Percentiles rank a stretch among this genome's conserved stretches.
These are phyloP conservation scores for Allacma fusca DNA, from an alignment of 2,888 invertebrate genomes.

Conservation along the genomic window DNA sequence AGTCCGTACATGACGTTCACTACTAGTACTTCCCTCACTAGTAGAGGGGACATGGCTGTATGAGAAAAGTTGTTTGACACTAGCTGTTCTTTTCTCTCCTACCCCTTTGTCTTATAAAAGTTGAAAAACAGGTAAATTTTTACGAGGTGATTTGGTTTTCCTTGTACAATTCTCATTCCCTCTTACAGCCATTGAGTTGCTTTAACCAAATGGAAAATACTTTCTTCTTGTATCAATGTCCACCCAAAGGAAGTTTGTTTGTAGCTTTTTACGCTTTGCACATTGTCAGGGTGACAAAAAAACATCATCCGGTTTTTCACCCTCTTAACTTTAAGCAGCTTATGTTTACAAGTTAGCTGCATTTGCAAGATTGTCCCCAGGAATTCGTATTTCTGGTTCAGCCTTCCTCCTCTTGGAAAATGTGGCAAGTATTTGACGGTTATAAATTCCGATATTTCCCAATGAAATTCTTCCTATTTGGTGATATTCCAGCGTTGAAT, in stretches of 20 bases:
- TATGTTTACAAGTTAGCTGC: constrained; percentile 4
- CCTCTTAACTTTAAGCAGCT: constrained; percentile 19
- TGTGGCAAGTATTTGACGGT: background rate
- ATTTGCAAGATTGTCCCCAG: background rate
- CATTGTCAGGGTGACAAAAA: background rate
- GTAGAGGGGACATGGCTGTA: background rate
- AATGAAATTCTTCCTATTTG: background rate
- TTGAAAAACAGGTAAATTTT: constrained; percentile 24
- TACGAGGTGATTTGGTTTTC: constrained; percentile 18
- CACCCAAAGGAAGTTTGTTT: constrained; percentile 17
- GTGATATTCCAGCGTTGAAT: too few species aligned
- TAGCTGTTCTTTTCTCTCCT: background rate
- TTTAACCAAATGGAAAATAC: constrained; percentile 3
- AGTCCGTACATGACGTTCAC: background rate
- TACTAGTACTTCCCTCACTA: background rate
- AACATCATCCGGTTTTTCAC: constrained; percentile 24
- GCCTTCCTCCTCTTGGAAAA: background rate
- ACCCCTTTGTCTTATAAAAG: constrained; percentile 13
- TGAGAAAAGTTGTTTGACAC: constrained; percentile 10
- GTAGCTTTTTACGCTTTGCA: background rate
- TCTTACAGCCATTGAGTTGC: background rate
- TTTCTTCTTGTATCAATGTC: background rate
- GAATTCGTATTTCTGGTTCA: constrained; percentile 14
- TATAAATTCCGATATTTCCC: background rate
- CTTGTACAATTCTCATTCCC: constrained; percentile 13